Percentiles rank a stretch among this genome's conserved stretches.
Evolutionary conservation across 2,113 vertebrate species (phyloP).

Genomic region (Rattus rattus): DNA sequence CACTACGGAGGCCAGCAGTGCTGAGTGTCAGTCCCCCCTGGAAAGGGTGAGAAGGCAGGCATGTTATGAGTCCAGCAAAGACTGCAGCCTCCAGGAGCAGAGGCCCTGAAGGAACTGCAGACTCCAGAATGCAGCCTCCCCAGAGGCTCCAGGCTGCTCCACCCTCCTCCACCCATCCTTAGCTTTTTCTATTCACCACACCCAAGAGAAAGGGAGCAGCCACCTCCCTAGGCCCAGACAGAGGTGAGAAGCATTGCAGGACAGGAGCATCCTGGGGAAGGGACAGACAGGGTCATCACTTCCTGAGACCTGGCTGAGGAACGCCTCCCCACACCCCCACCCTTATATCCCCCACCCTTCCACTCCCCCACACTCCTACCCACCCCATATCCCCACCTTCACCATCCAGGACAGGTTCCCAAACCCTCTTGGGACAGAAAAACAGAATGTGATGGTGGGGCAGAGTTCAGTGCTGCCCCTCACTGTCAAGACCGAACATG

Average conservation of each 20-base stretch:
- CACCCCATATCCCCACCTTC: too few species aligned
- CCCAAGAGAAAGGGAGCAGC: not conserved
- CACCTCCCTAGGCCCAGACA: not conserved
- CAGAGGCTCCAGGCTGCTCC: not conserved
- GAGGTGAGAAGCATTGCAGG: not conserved
- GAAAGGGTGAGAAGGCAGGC: not conserved
- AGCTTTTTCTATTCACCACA: not conserved
- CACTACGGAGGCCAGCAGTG: not conserved
- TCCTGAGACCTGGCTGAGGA: not conserved
- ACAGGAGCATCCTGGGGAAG: not conserved
- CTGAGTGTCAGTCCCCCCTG: not conserved
- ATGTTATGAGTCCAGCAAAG: not conserved
- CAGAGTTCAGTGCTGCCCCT: not conserved
- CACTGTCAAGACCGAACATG: not conserved
- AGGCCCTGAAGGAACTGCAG: too few species aligned
- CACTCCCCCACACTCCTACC: too few species aligned
- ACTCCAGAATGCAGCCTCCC: too few species aligned
- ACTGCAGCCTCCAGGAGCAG: not conserved
- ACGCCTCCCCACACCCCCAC: not conserved
- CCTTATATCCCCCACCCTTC: too few species aligned
- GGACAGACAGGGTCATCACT: not conserved
- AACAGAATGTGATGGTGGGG: not conserved
- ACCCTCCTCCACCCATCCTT: too few species aligned
- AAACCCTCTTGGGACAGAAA: not conserved
- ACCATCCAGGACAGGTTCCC: not conserved